Evolutionary conservation across 2,888 invertebrate genomes (phyloP), one percentile per base, ranked within the genome.

Genomic region (Helobdella robusta): DNA sequence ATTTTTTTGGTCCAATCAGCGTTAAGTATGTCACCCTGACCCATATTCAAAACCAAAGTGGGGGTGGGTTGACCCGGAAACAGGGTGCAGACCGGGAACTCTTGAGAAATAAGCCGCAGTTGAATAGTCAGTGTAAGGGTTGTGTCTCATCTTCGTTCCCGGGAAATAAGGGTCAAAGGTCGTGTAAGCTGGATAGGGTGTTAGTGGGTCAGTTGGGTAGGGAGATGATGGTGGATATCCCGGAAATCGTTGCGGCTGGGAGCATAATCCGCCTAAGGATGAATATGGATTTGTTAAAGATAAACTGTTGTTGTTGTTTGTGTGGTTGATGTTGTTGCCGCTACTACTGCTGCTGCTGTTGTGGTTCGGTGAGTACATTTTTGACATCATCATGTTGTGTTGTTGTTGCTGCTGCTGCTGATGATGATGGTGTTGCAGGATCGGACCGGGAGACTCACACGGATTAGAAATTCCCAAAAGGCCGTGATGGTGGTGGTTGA

Each of bases 41-140:
- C 64, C 64, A 50, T 73, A 74, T 11, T 73, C 72, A 64, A 73
- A 74, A 0, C 73, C 73, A 50, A 73, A 71, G 59, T 73, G 71
- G 20, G 62, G 48, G 8, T 46, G 62, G 25, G 70, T 69, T 5
- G 72, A 62, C 28, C 73, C 65, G 36, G 73, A 40, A 2, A 58
- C 59, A 25, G 40, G 72, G 50, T 76, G 75, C 30, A 75, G 70
- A 44, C 75, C 74, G 58, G 76, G 75, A 63, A 77, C 72, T 35
- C 75, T 68, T 1, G 75, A 72, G 30, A 73, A 72, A 68, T 77
- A 75, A 52, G 75, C 73, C n/a, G 66, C 62, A 25, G 62, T 44
- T 2, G 73, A 61, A 63, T 77, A 77, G 63, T 77, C 77, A 8
- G 73, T 67, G 70, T 76, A 76, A 20, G 77, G 76, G 6, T 74